Percentiles rank a stretch among this genome's conserved stretches.
phyloP scores from a whole-genome alignment of 2,797 vertebrate genomes.

The Phoebastria nigripes region DNA sequence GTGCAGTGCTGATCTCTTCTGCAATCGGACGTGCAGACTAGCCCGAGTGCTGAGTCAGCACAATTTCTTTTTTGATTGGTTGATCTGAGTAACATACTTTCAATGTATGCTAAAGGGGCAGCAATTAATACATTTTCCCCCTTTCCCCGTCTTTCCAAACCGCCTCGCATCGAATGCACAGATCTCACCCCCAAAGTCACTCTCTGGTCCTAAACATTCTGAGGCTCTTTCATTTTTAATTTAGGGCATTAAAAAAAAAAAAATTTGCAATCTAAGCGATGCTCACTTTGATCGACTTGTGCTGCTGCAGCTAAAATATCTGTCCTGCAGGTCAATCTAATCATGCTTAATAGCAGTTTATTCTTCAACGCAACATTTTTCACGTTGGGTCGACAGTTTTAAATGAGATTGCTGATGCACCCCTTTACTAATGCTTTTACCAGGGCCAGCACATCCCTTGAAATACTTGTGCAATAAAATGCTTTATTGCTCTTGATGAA shows the following conservation, averaged over 20 bases:
- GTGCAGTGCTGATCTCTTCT: constrained; percentile 81
- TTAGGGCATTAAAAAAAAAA: constrained; percentile 71
- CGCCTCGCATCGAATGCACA: background rate
- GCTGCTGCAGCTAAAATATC: constrained; percentile 63
- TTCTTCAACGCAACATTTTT: constrained; percentile 66
- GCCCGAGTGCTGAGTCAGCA: constrained; percentile 86
- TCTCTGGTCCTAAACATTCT: constrained; percentile 67
- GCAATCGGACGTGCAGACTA: constrained; percentile 82
- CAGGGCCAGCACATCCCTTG: constrained; percentile 39
- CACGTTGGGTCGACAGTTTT: constrained; percentile 63
- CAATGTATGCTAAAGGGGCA: constrained; percentile 64
- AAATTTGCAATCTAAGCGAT: constrained; percentile 64
- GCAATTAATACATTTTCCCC: constrained; percentile 4
- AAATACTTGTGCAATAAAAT: constrained; percentile 59
- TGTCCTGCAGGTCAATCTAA: constrained; percentile 71
- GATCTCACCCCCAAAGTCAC: constrained; percentile 44
- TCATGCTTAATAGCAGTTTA: constrained; percentile 72
- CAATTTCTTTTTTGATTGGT: constrained; percentile 77
- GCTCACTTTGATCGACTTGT: constrained; percentile 57
- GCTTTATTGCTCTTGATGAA: constrained; percentile 57
- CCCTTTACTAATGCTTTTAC: constrained; percentile 57
- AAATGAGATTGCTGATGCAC: constrained; percentile 63
- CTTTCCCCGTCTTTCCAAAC: constrained; percentile 30
- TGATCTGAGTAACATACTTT: constrained; percentile 79
- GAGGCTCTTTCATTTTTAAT: constrained; percentile 75